These are phyloP conservation scores for Oscheius myriophilus DNA, from an alignment of 2,888 invertebrate species.

Conservation along the genomic window DNA sequence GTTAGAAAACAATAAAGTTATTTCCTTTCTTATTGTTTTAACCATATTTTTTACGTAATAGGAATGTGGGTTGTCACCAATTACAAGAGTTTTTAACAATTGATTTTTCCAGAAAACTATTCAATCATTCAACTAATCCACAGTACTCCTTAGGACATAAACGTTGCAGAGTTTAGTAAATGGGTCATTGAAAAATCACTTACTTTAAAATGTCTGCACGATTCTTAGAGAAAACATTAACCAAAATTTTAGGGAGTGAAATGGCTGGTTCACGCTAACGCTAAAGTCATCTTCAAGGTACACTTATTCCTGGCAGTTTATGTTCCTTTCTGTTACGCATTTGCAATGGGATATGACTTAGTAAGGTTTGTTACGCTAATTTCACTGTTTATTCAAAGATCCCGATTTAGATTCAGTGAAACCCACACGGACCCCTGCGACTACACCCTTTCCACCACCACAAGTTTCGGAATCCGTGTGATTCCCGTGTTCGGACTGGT, in stretches of 20 bases:
- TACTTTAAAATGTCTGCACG: too few relatives aligned
- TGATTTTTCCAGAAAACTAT: too few relatives aligned
- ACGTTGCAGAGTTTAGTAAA: too few relatives aligned
- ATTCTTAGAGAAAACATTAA: neutral
- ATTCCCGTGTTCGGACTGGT: slow-evolving; percentile 3
- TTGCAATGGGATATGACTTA: neutral
- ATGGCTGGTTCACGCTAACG: slow-evolving; percentile 13
- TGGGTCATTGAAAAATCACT: too few relatives aligned
- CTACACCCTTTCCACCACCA: neutral
- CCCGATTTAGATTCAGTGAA: neutral
- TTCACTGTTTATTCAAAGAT: too few relatives aligned
- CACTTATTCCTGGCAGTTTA: slow-evolving; percentile 2
- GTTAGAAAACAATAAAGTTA: too few relatives aligned
- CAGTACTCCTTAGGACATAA: too few relatives aligned
- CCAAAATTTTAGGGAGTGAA: neutral
- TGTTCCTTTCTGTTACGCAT: slow-evolving; percentile 2
- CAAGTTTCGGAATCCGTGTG: neutral
- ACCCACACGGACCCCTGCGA: neutral
- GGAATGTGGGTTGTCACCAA: too few relatives aligned
- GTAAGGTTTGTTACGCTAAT: neutral
- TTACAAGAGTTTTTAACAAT: too few relatives aligned
- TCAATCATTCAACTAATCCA: too few relatives aligned
- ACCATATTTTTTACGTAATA: too few relatives aligned
- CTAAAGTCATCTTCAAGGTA: neutral
- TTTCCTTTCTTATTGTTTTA: too few relatives aligned